Evolutionary conservation across 2,113 vertebrate genomes (phyloP), one percentile per base, ranked within the genome.

Genomic region (Pseudorasbora parva): DNA sequence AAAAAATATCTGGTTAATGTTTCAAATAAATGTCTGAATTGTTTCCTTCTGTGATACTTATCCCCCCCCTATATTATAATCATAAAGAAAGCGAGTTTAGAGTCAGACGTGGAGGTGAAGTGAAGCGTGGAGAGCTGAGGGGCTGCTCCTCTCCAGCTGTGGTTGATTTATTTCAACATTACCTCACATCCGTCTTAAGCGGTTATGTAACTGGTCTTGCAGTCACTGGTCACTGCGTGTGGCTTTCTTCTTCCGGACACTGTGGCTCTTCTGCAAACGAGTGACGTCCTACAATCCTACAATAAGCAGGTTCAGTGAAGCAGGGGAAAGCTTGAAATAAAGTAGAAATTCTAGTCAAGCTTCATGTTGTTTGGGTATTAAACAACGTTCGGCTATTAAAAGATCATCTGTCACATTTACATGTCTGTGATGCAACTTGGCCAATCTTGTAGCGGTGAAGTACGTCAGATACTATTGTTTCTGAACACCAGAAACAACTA

Each of bases 111-210:
- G 9, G 64, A 41, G 33, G 19, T 41, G 33, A 10, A 37, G 17
- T 37, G 19, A 27, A n/a, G 49, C n/a, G 17, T n/a, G 19, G 15
- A n/a, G 49, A 57, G 12, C 27, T 23, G 23, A 71, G 72, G 21
- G 72, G 3, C n/a, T 25, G 71, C 74, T 72, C 8, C 17, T 1
- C 19, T 71, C 66, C 37, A 56, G 81, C 66, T 83, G 81, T 45
- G 78, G 30, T 19, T 80, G 15, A 83, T 83, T 86, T 41, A 68
- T 21, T 41, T 68, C 64, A 68, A 11, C 11, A 37, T 86, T 56
- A 73, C 23, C 17, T 71, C 19, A 74, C 62, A 23, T 64, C 37
- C 25, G 45, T 21, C 64, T 68, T 33, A 68, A 66, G 19, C 27
- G n/a, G 62, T 82, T 85, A 47, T 19, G 19, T 17, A 76, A 71